These are phyloP conservation scores for Phataginus tetradactyla DNA, from an alignment of 2,797 vertebrate genomes.

Conservation along the genomic window DNA sequence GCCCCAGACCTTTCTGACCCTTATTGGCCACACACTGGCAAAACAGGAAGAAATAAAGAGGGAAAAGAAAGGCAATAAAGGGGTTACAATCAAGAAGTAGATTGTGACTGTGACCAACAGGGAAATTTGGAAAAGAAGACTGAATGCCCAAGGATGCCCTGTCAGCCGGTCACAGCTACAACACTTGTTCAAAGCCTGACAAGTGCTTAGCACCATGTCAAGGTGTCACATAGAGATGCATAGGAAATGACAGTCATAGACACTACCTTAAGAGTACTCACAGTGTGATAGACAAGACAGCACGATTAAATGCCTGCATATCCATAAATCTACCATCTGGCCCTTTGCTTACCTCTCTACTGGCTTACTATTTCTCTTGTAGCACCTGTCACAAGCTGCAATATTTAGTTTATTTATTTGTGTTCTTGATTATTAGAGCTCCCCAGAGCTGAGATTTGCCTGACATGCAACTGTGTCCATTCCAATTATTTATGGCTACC, in stretches of 20 bases:
- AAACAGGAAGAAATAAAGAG: conserved; percentile 56
- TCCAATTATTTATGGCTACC: not conserved
- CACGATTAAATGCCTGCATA: conserved; percentile 11
- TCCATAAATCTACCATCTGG: not conserved
- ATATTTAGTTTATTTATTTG: conserved; percentile 51
- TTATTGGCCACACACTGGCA: conserved; percentile 59
- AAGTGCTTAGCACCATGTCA: conserved; percentile 64
- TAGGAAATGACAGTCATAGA: conserved; percentile 47
- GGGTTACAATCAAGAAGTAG: conserved; percentile 57
- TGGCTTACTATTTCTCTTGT: conserved; percentile 10
- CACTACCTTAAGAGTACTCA: not conserved
- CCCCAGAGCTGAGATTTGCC: conserved; percentile 12
- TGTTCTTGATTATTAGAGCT: conserved; percentile 1
- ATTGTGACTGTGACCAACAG: conserved; percentile 67
- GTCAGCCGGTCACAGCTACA: conserved; percentile 47
- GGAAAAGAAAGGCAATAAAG: conserved; percentile 63
- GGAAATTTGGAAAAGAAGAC: conserved; percentile 72
- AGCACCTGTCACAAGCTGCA: not conserved
- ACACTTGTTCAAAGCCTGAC: conserved; percentile 66
- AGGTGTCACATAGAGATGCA: conserved; percentile 61
- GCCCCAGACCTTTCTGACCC: conserved; percentile 74
- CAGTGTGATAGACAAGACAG: conserved; percentile 38
- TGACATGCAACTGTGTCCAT: not conserved
- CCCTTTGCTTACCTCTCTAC: not conserved
- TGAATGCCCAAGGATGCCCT: conserved; percentile 54